Evolutionary conservation across 2,113 vertebrate genomes (phyloP).

Genomic region (Clarias magur): DNA sequence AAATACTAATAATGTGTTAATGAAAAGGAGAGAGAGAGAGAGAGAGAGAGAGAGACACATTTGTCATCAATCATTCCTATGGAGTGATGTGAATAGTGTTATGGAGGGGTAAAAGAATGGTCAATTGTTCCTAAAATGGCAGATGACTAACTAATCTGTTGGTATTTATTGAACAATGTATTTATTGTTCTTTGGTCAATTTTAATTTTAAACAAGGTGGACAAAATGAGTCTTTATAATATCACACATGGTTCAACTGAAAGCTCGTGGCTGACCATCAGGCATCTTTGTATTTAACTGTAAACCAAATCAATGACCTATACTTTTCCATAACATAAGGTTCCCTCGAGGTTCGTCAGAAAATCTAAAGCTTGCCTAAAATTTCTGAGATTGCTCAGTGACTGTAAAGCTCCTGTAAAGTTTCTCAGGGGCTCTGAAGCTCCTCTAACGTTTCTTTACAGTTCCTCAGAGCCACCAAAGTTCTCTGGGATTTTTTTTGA

Average conservation of each 20-base stretch:
- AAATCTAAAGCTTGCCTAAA: background rate
- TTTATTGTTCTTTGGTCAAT: background rate
- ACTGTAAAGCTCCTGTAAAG: background rate
- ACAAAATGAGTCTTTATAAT: background rate
- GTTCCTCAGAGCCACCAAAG: no score
- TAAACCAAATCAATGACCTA: background rate
- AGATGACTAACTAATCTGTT: background rate
- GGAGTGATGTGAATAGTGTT: background rate
- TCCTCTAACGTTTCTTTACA: no score
- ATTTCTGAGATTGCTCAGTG: background rate
- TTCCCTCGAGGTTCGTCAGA: background rate
- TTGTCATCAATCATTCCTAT: background rate
- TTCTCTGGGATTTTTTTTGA: no score
- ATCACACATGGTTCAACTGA: background rate
- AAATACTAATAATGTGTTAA: background rate
- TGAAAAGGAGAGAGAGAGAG: background rate
- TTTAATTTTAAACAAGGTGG: background rate
- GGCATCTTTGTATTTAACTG: background rate
- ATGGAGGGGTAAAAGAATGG: background rate
- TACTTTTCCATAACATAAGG: background rate
- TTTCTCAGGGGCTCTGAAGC: background rate
- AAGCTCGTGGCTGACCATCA: background rate
- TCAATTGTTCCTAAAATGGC: background rate
- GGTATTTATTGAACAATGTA: background rate
- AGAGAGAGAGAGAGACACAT: background rate